Conservation (phyloP, 1,140 invertebrate genomes). For the Campoletis sonorensis region DNA sequence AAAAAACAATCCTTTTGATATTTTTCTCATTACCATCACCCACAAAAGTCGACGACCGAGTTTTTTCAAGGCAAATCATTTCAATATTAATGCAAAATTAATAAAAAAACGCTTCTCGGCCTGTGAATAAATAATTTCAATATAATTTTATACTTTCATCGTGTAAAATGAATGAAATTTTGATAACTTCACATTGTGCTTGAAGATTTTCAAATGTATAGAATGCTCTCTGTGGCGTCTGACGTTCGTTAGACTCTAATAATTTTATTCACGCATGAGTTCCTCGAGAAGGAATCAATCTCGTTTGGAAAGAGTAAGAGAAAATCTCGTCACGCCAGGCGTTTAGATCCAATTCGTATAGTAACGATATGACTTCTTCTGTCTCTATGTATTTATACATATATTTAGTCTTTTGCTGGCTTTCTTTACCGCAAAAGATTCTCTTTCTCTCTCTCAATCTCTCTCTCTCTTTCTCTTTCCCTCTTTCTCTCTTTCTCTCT, state of each 20-base stretch:
- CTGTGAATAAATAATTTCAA: too few species aligned
- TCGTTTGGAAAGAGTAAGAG: neutral
- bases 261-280: slow-evolving; percentile 32
- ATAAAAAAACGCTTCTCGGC: too few species aligned
- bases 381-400: neutral
- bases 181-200: neutral
- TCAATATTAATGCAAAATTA: too few species aligned
- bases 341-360: slow-evolving; percentile 71
- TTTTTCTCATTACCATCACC: too few species aligned
- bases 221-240: neutral
- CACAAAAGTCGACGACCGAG: too few species aligned
- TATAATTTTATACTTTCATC: too few species aligned
- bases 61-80: too few species aligned
- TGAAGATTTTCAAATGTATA: neutral
- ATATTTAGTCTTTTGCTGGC: neutral
- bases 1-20: too few species aligned
- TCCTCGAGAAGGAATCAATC: slow-evolving; percentile 67
- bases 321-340: slow-evolving; percentile 66
- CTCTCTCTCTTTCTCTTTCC: neutral
- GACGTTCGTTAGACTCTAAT: slow-evolving; percentile 31
- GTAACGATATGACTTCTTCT: neutral
- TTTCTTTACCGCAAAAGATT: neutral
- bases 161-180: too few species aligned
- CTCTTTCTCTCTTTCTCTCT: neutral
- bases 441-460: neutral